Evolutionary conservation across 2,113 vertebrate genomes (phyloP), one percentile per base, ranked within the genome.

Genomic region (Prietella phreatophila): DNA sequence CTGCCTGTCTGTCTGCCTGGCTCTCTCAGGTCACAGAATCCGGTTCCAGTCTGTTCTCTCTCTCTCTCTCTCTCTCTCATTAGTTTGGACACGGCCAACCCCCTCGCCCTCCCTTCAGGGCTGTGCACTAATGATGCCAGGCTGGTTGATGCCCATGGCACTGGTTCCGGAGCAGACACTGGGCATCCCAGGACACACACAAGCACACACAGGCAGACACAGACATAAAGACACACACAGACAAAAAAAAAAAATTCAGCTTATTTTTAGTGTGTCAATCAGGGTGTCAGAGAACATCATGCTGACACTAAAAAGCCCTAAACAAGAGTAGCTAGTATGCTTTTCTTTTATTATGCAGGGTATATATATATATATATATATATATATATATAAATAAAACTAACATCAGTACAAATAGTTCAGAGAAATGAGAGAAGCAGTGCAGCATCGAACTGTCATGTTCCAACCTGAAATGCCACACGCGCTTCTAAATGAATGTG

Each of bases 21-120:
- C 83, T 88, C 85, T 67, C 82, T 55, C 83, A 39, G 69, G 71
- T 85, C 73, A 83, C 65, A 87, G 76, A 85, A 90, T 90, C 87
- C 83, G 58, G 89, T 90, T 89, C 27, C 36, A 82, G 60, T 87
- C 85, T 36, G 87, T 82, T 86, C 76, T 58, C 88, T 58, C 36
- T 47, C n/a, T 83, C 58, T 55, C 82, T 47, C 58, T 83, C 69
- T 83, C 83, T 76, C 85, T 81, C 73, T 90, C 5, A 11, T 82
- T 84, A 53, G 69, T 19, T 39, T 67, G 60, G 60, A 58, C 84
- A 73, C 15, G 36, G 42, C 55, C 84, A 75, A 39, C 75, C 73
- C 82, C 82, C 63, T 25, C 58, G 13, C 65, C 60, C 83, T 79
- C 80, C 82, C 84, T 39, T 63, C 65, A 56, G 39, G 39, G 39